phyloP scores from a whole-genome alignment of 37 sponge, comb jelly and placozoan species.

The Crambe crambe region DNA sequence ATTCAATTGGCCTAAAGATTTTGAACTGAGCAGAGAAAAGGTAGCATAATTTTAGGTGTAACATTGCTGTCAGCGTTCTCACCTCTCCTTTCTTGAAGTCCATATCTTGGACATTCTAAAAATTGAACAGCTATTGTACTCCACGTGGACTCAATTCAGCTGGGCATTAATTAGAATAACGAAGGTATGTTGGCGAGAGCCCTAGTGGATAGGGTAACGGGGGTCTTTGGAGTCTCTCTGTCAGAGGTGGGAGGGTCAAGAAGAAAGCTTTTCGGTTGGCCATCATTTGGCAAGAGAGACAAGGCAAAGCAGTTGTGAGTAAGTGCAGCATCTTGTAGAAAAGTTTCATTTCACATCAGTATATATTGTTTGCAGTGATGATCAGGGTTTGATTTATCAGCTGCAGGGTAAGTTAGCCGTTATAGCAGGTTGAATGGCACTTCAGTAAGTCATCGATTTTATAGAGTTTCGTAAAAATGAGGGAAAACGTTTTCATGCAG shows the following conservation, averaged over 20 bases:
- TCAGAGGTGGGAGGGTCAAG: neutral
- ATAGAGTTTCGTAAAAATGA: constrained; percentile 27
- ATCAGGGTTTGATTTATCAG: constrained; percentile 30
- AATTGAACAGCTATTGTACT: constrained; percentile 16
- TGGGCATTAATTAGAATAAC: constrained; percentile 25
- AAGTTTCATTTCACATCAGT: neutral
- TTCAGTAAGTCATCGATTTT: too few species aligned
- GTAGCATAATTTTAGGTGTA: too few species aligned
- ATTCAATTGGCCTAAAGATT: constrained; percentile 27
- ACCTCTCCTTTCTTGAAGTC: neutral
- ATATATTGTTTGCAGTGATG: too few species aligned
- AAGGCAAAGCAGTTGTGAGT: constrained; percentile 15
- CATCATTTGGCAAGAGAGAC: constrained; percentile 8
- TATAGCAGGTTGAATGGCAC: too few species aligned
- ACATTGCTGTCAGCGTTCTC: neutral
- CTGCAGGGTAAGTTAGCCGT: constrained; percentile 5
- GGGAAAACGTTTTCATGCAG: constrained; percentile 34
- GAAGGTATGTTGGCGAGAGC: neutral
- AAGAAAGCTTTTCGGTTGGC: constrained; percentile 1
- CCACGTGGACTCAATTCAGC: too few species aligned
- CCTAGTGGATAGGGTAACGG: neutral
- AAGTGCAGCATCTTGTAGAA: neutral
- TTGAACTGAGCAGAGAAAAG: neutral
- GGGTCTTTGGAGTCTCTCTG: neutral
- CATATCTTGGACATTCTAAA: neutral